These are phyloP conservation scores for Mustela nigripes DNA, from an alignment of 2,113 vertebrate genomes.

Conservation along the genomic window DNA sequence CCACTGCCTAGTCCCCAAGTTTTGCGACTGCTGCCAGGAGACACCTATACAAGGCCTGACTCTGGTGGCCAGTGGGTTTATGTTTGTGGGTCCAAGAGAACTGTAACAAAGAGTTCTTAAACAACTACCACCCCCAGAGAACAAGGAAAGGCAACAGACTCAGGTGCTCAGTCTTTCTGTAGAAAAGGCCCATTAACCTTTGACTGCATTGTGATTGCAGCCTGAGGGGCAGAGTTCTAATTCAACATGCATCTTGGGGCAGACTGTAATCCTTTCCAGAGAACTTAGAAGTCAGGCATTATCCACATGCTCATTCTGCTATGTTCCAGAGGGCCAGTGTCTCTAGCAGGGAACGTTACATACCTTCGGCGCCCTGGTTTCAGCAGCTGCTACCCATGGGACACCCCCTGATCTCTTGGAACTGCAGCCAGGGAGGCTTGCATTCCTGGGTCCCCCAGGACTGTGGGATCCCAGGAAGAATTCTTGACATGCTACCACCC, in stretches of 20 bases:
- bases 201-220: not conserved
- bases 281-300: not conserved
- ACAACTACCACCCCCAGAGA: no score
- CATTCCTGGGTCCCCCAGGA: no score
- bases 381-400: not conserved
- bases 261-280: not conserved
- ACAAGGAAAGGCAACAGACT: not conserved
- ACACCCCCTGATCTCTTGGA: not conserved
- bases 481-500: not conserved
- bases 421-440: not conserved
- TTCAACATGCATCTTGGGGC: no score
- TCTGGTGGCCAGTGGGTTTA: not conserved
- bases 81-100: not conserved
- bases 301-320: not conserved
- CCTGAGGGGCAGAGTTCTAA: not conserved
- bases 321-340: not conserved
- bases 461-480: not conserved
- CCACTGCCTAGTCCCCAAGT: not conserved
- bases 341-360: not conserved
- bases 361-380: not conserved
- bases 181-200: not conserved
- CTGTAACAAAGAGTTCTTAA: not conserved
- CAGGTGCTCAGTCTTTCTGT: not conserved
- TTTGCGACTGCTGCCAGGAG: not conserved
- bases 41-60: not conserved